These are phyloP conservation scores for Belonocnema kinseyi DNA, from an alignment of 1,140 invertebrate genomes.

Conservation along the genomic window DNA sequence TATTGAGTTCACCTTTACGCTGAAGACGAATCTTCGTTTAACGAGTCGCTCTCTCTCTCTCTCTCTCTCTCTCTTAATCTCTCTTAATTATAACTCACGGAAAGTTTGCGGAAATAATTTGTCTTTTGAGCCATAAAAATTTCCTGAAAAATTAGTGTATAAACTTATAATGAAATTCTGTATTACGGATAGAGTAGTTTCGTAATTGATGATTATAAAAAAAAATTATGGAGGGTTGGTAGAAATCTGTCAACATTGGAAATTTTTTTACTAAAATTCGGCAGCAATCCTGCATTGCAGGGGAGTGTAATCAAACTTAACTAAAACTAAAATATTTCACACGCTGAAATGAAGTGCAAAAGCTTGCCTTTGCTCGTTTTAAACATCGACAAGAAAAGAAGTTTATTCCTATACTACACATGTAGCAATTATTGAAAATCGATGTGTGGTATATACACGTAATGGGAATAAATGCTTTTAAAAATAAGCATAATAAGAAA, in stretches of 20 bases:
- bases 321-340: not conserved
- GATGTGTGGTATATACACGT: slow-evolving; percentile 23
- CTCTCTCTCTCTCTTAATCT: not conserved
- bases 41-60: not conserved
- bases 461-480: slow-evolving; percentile 3
- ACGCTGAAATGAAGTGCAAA: not conserved
- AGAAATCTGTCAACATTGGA: too few species aligned
- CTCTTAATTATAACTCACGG: not conserved
- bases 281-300: too few species aligned
- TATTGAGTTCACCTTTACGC: not conserved
- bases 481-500: not conserved
- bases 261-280: too few species aligned
- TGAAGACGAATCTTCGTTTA: not conserved
- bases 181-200: too few species aligned
- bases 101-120: not conserved
- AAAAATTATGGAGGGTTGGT: too few species aligned
- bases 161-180: too few species aligned
- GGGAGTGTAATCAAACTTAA: too few species aligned
- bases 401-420: not conserved
- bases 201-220: too few species aligned
- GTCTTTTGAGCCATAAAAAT: too few species aligned
- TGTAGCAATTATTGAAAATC: slow-evolving; percentile 19
- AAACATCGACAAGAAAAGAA: slow-evolving; percentile 4
- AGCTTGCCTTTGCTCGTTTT: not conserved
- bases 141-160: too few species aligned